Base-by-base conservation (phyloP, 2,113 vertebrate genomes). In the Gadus macrocephalus region DNA sequence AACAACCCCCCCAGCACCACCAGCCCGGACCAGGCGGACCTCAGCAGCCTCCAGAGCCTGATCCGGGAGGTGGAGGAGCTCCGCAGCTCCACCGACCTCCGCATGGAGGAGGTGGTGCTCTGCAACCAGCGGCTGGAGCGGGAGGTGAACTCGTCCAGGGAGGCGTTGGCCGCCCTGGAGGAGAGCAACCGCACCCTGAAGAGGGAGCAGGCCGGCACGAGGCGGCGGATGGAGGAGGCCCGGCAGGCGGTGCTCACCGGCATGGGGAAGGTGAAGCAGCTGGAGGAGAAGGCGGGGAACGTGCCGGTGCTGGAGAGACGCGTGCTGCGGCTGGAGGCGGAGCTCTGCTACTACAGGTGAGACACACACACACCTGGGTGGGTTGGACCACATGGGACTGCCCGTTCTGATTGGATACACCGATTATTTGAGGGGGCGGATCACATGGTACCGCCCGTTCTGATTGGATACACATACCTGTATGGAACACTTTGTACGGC, bases 201-300 rank as follows among this genome's bases (percentile, higher is more conserved):
- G 78, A 91, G 78, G 68, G 94, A 96, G 71, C 95, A 96, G 76
- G 90, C 78, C 15, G 90, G 88, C 75, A 94, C 95, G 93, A 93
- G 94, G 85, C 93, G 89, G 77, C 95, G 93, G 74, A 91, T 95
- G 3, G 95, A 96, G 79, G 94, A 96, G 72, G 95, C 94, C 8
- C 87, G 96, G 55, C 91, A 89, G 2, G 91, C 92, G 0, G 81
- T 98, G 62, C 85, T 93, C 35, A 92, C 68, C 28, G 93, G 95
- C 49, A 89, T 98, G 70, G 81, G 87, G n/a, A 96, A 97, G 73
- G 96, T 98, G 68, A 95, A 94, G 62, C 94, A 97, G 69, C 89
- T 98, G 25, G 96, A 98, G 77, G 84, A 81, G 62, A 93, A 93
- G 85, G 95, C 94, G 12, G 91, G 83, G 0, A 77, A 91, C 63